A percentile compares a stretch with the other conserved stretches of the same genome.
Evolutionary conservation across 2,113 vertebrate species (phyloP).

Genomic region (Cercopithecus mona): DNA sequence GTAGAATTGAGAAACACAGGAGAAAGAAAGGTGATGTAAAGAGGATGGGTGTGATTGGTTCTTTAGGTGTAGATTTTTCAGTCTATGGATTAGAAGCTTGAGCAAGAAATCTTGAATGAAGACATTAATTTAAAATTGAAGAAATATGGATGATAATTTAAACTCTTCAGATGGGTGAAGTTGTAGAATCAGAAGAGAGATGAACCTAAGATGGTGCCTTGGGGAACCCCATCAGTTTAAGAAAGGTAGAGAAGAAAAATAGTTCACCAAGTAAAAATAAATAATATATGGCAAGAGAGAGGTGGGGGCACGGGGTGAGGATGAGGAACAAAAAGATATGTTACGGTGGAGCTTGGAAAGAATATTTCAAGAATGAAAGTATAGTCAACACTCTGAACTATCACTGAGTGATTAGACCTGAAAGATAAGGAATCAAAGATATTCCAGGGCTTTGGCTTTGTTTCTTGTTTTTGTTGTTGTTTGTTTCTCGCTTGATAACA

Average conservation of each 20-base stretch:
- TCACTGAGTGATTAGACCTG: not conserved
- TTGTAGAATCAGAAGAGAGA: not conserved
- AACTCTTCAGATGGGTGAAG: not conserved
- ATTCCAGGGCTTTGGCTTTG: not conserved
- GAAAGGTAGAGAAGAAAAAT: not conserved
- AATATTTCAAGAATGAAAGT: not conserved
- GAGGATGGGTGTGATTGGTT: not conserved
- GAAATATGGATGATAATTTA: not conserved
- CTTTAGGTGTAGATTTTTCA: not conserved
- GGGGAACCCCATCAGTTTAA: not conserved
- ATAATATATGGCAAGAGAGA: not conserved
- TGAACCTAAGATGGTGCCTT: not conserved
- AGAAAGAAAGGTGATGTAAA: not conserved
- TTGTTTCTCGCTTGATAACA: not conserved
- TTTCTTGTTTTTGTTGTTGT: not conserved
- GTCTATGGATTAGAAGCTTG: not conserved
- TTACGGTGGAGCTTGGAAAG: not conserved
- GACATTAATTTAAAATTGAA: not conserved
- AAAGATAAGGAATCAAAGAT: not conserved
- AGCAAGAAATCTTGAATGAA: not conserved
- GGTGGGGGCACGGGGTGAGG: fast-evolving
- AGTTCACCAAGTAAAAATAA: not conserved
- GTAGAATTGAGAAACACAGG: not conserved
- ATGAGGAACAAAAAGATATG: not conserved
- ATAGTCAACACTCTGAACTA: not conserved